A percentile compares a stretch with the other conserved stretches of the same genome.
phyloP scores from a whole-genome alignment of 2,113 vertebrate genomes.

The Petrocephalus zakoni region DNA sequence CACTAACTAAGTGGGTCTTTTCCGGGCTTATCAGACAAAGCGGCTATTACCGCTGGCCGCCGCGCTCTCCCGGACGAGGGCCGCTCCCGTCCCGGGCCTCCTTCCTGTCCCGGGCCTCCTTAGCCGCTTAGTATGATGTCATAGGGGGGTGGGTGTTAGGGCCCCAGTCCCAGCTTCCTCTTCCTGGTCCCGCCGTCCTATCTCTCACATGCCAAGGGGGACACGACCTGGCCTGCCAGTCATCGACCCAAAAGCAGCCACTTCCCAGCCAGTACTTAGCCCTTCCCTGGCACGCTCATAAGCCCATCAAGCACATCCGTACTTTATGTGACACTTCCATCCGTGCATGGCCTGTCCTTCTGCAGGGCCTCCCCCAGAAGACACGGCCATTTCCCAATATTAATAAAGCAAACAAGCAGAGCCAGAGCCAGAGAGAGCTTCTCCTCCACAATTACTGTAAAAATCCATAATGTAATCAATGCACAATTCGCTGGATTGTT shows the following conservation, averaged over 20 bases:
- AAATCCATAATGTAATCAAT: constrained; percentile 71
- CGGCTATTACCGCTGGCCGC: constrained; percentile 67
- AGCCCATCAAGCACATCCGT: not conserved
- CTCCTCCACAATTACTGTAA: constrained; percentile 63
- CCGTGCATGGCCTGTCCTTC: not conserved
- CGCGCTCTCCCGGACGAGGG: constrained; percentile 34
- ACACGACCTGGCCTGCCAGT: not conserved
- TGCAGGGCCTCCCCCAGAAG: constrained; percentile 45
- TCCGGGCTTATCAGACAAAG: constrained; percentile 73
- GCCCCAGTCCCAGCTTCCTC: no score
- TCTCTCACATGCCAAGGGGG: not conserved
- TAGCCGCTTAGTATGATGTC: no score
- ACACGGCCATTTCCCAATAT: constrained; percentile 62
- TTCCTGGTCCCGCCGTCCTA: not conserved
- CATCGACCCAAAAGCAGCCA: not conserved
- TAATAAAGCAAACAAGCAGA: constrained; percentile 64
- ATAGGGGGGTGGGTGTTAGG: no score
- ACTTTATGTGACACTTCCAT: not conserved
- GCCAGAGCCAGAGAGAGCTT: constrained; percentile 55
- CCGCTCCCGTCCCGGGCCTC: not conserved
- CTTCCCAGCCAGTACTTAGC: not conserved
- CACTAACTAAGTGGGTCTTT: constrained; percentile 88
- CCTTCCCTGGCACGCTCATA: not conserved
- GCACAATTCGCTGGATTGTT: constrained; percentile 67
- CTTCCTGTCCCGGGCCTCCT: not conserved